Conservation (phyloP, 2,113 vertebrate genomes). For the Albula goreensis region DNA sequence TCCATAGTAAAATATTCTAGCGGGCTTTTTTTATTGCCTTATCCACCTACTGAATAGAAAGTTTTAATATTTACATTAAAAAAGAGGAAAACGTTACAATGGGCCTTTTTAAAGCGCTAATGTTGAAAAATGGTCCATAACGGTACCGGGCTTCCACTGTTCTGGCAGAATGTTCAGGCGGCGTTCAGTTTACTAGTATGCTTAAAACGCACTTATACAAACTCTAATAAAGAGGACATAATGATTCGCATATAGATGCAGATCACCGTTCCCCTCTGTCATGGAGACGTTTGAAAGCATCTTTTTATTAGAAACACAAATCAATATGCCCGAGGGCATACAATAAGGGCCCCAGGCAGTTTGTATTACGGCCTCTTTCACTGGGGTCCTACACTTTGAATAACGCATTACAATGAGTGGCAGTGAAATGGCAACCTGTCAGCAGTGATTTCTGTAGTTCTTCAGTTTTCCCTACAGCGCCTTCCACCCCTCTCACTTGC, state of each 20-base stretch:
- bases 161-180: not conserved
- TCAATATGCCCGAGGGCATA: conserved; percentile 68
- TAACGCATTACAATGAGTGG: conserved; percentile 66
- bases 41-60: not conserved
- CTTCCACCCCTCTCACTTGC: not conserved
- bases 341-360: conserved; percentile 63
- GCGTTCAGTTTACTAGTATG: conserved; percentile 17
- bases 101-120: not conserved
- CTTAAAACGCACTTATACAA: conserved; percentile 51
- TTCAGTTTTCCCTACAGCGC: conserved; percentile 14
- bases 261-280: conserved; percentile 62
- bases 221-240: conserved; percentile 51
- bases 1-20: not conserved
- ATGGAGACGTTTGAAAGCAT: conserved; percentile 67
- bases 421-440: conserved; percentile 74
- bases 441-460: conserved; percentile 55
- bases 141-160: not conserved
- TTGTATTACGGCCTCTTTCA: conserved; percentile 67
- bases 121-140: not conserved
- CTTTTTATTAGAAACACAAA: conserved; percentile 76
- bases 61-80: conserved; percentile 6
- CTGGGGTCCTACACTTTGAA: conserved; percentile 57
- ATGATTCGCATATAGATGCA: conserved; percentile 59
- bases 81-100: not conserved
- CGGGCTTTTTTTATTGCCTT: not conserved